phyloP scores from a whole-genome alignment of 92 coral and sea anemone species.

The Montipora capitata region DNA sequence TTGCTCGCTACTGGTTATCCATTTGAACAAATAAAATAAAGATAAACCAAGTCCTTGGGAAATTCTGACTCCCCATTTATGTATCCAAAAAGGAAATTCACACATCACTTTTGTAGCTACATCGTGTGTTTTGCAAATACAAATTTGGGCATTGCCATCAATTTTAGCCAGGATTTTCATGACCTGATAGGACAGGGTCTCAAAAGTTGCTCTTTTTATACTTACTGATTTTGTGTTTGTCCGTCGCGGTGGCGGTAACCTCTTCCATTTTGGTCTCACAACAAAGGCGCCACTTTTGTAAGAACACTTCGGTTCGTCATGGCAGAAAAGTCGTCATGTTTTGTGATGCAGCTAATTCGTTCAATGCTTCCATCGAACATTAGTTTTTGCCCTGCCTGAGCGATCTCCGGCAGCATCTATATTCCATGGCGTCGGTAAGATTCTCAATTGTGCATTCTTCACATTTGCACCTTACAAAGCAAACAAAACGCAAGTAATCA shows the following conservation, averaged over 20 bases:
- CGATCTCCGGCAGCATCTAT: slow-evolving; percentile 32
- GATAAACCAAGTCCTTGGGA: background rate
- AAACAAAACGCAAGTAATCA: slow-evolving; percentile 2
- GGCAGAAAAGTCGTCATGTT: slow-evolving; percentile 53
- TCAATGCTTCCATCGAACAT: slow-evolving; percentile 64
- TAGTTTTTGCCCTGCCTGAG: slow-evolving; percentile 26
- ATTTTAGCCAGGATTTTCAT: slow-evolving; percentile 5
- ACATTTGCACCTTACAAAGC: slow-evolving; percentile 23
- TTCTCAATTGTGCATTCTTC: slow-evolving; percentile 17
- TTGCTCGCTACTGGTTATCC: slow-evolving; percentile 5
- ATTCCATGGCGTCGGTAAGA: slow-evolving; percentile 7
- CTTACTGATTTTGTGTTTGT: slow-evolving; percentile 69
- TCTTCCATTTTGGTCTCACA: slow-evolving; percentile 52
- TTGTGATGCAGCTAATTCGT: slow-evolving; percentile 43
- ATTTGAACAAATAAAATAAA: no score
- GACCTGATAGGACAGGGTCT: slow-evolving; percentile 15
- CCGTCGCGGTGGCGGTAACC: slow-evolving; percentile 61
- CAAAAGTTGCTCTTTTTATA: background rate
- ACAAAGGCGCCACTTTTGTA: slow-evolving; percentile 48
- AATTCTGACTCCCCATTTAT: slow-evolving; percentile 8
- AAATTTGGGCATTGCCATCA: background rate
- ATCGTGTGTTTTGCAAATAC: slow-evolving; percentile 3
- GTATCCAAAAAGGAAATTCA: background rate
- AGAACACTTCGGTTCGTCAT: slow-evolving; percentile 51
- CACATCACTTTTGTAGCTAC: slow-evolving; percentile 6